Evolutionary conservation across 2,888 invertebrate genomes (phyloP), one percentile per base, ranked within the genome.

Genomic region (Macaria liturata): DNA sequence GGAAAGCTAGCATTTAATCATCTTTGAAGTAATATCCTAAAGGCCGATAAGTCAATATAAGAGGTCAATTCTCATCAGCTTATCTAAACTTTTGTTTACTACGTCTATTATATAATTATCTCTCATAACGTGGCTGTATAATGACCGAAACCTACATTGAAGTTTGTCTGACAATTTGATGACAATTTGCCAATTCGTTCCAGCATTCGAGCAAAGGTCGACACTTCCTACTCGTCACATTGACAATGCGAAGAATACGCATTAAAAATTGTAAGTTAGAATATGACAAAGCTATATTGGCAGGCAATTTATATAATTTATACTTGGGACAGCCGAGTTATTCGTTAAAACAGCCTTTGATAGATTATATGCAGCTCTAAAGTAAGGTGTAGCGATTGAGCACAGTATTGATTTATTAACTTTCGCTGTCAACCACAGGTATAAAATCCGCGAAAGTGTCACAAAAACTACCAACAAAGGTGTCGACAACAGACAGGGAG

Each of bases 351-450:
- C 20, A 20, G 20, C 20, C 20, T 20, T 2, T 20, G 20, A 20
- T 20, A 20, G 20, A 2, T 20, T 20, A 20, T 20, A 20, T 20
- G 20, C n/a, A n/a, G n/a, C n/a, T n/a, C n/a, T n/a, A n/a, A n/a
- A n/a, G n/a, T n/a, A n/a, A n/a, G n/a, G n/a, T 20, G 20, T 20
- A 20, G 51, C 50, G 64, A 74, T 75, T 71, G 68, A 72, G 69
- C 68, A 63, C 67, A 54, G 57, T 53, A 62, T 68, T 66, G 54
- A 64, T 67, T 66, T 62, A 54, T 52, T 58, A 60, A 70, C 80
- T 83, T 83, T 83, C 80, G 70, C 81, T 74, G 65, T 68, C 69
- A 71, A 73, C 79, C 74, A 64, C 75, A 78, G 70, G 68, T 67
- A 71, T 69, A 57, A 69, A 71, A 73, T 70, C 68, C 62, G 68